Conservation (phyloP, 2,113 vertebrate genomes). For the Nothobranchius furzeri region DNA sequence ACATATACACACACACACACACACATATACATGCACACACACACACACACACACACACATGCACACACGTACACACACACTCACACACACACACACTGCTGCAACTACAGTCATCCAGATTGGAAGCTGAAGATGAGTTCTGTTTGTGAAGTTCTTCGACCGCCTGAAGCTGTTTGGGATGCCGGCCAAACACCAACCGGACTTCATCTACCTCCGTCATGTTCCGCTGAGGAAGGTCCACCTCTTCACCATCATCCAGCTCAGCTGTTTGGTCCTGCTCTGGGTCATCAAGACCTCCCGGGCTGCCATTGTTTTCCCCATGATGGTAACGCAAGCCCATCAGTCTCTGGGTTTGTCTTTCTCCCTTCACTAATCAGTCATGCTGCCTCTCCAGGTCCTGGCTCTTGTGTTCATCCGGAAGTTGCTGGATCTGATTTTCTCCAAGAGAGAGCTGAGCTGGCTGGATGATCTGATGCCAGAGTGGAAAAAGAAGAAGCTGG, state of each 20-base stretch:
- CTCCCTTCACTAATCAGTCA: too few relatives aligned
- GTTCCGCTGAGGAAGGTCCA: conserved; percentile 97
- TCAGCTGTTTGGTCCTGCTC: conserved; percentile 90
- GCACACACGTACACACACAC: too few relatives aligned
- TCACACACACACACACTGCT: too few relatives aligned
- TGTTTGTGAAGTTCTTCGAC: conserved; percentile 88
- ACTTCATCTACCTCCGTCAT: conserved; percentile 98
- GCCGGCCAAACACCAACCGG: conserved; percentile 98
- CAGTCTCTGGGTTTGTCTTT: neutral
- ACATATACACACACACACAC: too few relatives aligned
- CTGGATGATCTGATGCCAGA: conserved; percentile 98
- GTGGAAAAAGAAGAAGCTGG: conserved; percentile 99
- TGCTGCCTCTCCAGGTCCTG: conserved; percentile 84
- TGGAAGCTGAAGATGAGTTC: neutral
- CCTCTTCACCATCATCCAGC: conserved; percentile 95
- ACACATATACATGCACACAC: too few relatives aligned
- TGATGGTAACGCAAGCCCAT: conserved; percentile 87
- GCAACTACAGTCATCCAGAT: neutral
- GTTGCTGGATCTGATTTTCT: conserved; percentile 94
- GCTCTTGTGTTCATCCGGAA: conserved; percentile 97
- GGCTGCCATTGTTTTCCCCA: conserved; percentile 97
- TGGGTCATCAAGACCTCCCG: conserved; percentile 98
- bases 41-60: too few relatives aligned
- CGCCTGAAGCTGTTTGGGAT: conserved; percentile 93
- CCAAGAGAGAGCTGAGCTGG: conserved; percentile 96